Evolutionary conservation across 2,888 invertebrate genomes (phyloP), one percentile per base, ranked within the genome.

Genomic region (Argynnis bischoffii): DNA sequence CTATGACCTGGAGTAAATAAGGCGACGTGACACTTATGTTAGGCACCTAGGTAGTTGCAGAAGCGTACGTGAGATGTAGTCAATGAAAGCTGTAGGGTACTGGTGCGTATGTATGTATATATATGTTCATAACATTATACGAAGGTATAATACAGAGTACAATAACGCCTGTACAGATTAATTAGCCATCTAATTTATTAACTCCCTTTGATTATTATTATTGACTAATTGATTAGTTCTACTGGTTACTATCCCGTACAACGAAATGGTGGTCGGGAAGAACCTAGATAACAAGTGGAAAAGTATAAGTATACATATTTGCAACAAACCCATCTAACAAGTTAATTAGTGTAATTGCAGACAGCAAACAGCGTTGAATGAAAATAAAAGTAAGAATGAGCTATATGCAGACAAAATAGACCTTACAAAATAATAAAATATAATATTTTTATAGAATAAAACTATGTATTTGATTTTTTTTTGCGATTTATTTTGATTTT

Each of bases 151-250:
- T 41, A n/a, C n/a, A n/a, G n/a, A n/a, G n/a, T n/a, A n/a, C n/a
- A 61, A 51, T 41, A 60, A 66, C 55, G 16, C 18, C 21, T 50
- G 21, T 55, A 55, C 54, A 48, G 55, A 60, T 66, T 50, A 60
- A 66, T 66, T 35, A 60, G 31, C 35, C 46, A 54, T 46, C 53
- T 66, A 66, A 66, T 59, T 66, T 54, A 66, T 60, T 66, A 66
- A 21, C 60, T 66, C 54, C 21, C n/a, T 26, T 60, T 53, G 31
- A 31, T 35, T 6, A 35, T 66, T 54, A 66, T 66, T 66, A 61
- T 66, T 60, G 53, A 21, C 60, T 55, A 66, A 55, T 66, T 55
- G 55, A 60, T 55, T 60, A 47, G 15, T 55, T 47, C 35, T 66
- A 66, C 54, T 66, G 48, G 55, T 61, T 55, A 55, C 54, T 60